Evolutionary conservation across 2,797 vertebrate genomes (phyloP), one percentile per base, ranked within the genome.

Genomic region (Holocentrus rufus): DNA sequence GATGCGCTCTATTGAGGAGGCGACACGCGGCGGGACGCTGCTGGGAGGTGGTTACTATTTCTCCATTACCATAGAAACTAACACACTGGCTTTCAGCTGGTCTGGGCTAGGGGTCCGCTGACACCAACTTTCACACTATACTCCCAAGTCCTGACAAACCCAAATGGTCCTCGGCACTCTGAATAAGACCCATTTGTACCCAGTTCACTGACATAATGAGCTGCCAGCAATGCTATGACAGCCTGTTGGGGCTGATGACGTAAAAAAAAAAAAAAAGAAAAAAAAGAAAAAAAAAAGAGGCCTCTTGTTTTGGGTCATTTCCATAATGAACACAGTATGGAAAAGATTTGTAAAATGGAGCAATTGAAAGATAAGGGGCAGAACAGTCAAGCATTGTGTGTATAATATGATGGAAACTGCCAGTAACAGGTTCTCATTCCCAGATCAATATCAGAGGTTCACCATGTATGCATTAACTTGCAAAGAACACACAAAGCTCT

Each of bases 1-100:
- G 96, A 99, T 97, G 97, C 96, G 89, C 92, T 93, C 95, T 95
- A 98, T 98, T 98, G 96, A 98, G 94, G 94, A 94, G 95, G 95
- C 92, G 95, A 96, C 97, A 98, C 94, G 97, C 97, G 97, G 97
- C 96, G 95, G 96, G 95, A 95, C 88, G 92, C 93, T 94, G 93
- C 95, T 94, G 95, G 95, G 96, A 96, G 96, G 95, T 95, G 95
- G 93, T 94, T 92, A 95, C 94, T 95, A 94, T 95, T 97, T 96
- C 94, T 91, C 84, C 89, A 96, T 97, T 96, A 93, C 96, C 96
- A 98, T 98, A 96, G 97, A 96, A 98, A 98, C 97, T 92, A 94
- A 94, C 85, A 96, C 94, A 96, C 94, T 95, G 95, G 95, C 95
- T 96, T 96, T 97, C 95, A 97, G 95, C 94, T 94, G 94, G 93